These are phyloP conservation scores for Rattus rattus DNA, from an alignment of 2,113 vertebrate genomes.

Conservation along the genomic window DNA sequence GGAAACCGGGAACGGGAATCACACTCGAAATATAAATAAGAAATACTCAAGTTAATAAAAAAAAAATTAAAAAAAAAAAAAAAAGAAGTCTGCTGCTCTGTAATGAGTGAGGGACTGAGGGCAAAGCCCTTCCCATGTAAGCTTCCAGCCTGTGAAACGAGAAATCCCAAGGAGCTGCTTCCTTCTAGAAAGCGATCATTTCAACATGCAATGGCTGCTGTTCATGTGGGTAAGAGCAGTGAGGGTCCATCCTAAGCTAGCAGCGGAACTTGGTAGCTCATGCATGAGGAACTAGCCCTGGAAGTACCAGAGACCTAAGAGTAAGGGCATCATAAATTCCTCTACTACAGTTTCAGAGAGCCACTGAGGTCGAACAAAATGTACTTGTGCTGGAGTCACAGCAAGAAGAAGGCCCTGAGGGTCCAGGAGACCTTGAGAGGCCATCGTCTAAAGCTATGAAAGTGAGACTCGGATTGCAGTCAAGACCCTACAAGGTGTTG, in stretches of 20 bases:
- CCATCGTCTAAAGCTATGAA: not conserved
- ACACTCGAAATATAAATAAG: too few species aligned
- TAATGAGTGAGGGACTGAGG: not conserved
- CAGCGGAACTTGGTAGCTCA: not conserved
- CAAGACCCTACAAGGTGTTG: too few species aligned
- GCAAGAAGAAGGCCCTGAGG: not conserved
- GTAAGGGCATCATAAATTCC: not conserved
- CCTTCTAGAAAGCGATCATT: not conserved
- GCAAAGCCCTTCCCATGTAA: not conserved
- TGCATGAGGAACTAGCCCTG: too few species aligned
- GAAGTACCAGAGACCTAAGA: not conserved
- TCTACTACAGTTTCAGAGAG: not conserved
- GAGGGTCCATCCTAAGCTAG: not conserved
- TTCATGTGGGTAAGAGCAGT: not conserved
- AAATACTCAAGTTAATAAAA: too few species aligned
- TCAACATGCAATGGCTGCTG: not conserved
- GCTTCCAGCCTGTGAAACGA: not conserved
- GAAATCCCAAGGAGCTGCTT: not conserved
- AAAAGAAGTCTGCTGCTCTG: not conserved
- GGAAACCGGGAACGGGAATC: too few species aligned
- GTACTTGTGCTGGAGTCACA: not conserved
- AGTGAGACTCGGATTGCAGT: not conserved
- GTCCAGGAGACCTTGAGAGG: not conserved
- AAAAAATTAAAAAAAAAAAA: too few species aligned
- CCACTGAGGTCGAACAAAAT: not conserved